These are phyloP conservation scores for Branchinecta lindahli DNA, from an alignment of 1,140 invertebrate genomes.

Conservation along the genomic window DNA sequence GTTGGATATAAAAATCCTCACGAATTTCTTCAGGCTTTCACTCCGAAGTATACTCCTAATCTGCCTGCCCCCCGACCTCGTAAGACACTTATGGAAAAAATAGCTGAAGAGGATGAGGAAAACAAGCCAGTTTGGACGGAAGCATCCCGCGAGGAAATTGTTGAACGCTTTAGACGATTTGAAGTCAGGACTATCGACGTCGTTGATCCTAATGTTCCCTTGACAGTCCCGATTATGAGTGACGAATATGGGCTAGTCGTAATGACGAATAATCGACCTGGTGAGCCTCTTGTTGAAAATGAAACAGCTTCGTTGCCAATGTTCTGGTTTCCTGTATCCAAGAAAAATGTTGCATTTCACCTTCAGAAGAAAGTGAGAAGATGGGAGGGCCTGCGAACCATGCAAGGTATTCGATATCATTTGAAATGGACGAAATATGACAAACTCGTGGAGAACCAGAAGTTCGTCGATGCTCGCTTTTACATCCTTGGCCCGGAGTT, in stretches of 20 bases:
- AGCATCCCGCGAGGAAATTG: neutral
- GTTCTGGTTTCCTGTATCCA: neutral
- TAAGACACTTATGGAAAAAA: neutral
- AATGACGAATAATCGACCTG: neutral
- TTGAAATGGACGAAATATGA: neutral
- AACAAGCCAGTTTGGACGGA: neutral
- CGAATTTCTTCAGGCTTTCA: neutral
- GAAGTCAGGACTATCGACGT: neutral
- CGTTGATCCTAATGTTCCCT: neutral
- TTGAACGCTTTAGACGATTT: neutral
- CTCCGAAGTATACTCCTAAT: neutral
- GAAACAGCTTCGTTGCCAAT: neutral
- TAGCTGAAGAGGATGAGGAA: neutral
- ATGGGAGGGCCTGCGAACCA: neutral
- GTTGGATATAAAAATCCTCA: neutral
- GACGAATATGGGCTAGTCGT: neutral
- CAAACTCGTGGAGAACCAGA: neutral
- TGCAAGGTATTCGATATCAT: neutral
- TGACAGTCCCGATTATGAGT: neutral
- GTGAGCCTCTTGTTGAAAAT: neutral
- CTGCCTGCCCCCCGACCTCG: neutral
- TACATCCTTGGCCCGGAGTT: conserved; percentile 45
- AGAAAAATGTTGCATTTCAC: conserved; percentile 3
- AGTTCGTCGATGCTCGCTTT: conserved; percentile 23
- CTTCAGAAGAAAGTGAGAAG: neutral